phyloP scores from a whole-genome alignment of 1,140 invertebrate genomes.

The Neodiprion fabricii region DNA sequence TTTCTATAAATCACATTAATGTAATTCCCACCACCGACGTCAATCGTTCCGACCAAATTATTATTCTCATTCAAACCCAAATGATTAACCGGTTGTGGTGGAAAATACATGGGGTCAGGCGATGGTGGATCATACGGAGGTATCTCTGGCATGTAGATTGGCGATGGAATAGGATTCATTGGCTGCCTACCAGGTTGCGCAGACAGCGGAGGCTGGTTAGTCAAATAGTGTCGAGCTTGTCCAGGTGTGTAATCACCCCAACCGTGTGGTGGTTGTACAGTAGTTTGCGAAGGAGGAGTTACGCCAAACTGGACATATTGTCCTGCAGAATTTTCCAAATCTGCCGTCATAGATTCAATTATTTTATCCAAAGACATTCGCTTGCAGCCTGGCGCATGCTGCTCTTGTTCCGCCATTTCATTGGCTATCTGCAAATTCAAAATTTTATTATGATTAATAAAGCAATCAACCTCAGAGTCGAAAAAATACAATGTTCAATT shows the following conservation, averaged over 20 bases:
- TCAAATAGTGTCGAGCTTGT: constrained; percentile 45
- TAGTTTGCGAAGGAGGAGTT: constrained; percentile 51
- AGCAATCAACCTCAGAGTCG: no score
- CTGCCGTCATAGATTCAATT: constrained; percentile 68
- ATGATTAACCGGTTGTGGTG: constrained; percentile 50
- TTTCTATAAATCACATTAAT: constrained; percentile 60
- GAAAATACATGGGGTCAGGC: constrained; percentile 50
- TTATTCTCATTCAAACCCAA: constrained; percentile 56
- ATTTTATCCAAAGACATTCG: constrained; percentile 66
- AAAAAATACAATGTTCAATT: no score
- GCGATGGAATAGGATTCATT: constrained; percentile 44
- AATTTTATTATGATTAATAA: neutral
- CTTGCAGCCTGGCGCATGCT: constrained; percentile 46
- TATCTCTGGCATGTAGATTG: constrained; percentile 50
- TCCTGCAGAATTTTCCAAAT: constrained; percentile 65
- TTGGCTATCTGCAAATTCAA: neutral
- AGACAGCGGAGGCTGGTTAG: constrained; percentile 33
- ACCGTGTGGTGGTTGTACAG: constrained; percentile 34
- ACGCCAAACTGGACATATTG: constrained; percentile 66
- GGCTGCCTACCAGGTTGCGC: constrained; percentile 43
- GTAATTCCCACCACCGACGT: constrained; percentile 60
- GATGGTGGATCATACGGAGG: constrained; percentile 39
- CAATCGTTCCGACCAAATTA: constrained; percentile 58
- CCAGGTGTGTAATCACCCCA: constrained; percentile 51
- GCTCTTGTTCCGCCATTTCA: constrained; percentile 50